These are phyloP conservation scores for Gnathonemus longibarbis DNA, from an alignment of 2,113 vertebrate species.

Conservation along the genomic window DNA sequence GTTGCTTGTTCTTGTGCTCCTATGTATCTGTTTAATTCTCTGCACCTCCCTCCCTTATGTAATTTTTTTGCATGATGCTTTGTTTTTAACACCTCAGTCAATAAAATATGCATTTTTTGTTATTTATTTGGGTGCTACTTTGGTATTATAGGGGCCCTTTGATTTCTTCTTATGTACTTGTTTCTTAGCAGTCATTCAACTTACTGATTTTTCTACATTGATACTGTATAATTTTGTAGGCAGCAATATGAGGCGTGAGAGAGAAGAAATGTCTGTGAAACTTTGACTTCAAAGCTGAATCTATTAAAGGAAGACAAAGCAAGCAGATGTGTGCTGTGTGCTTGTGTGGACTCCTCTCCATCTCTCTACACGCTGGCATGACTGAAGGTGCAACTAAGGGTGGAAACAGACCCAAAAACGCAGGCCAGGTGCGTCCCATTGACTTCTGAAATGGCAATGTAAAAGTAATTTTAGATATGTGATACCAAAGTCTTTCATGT, in stretches of 20 bases:
- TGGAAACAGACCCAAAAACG: not conserved
- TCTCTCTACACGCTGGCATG: not conserved
- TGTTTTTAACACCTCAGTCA: slow-evolving; percentile 62
- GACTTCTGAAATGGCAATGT: slow-evolving; percentile 26
- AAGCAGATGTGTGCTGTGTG: slow-evolving; percentile 30
- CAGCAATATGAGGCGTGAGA: slow-evolving; percentile 74
- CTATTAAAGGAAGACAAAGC: slow-evolving; percentile 66
- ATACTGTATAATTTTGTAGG: slow-evolving; percentile 67
- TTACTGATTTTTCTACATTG: slow-evolving; percentile 67
- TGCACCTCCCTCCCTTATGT: slow-evolving; percentile 41
- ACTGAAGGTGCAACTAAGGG: not conserved
- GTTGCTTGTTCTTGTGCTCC: slow-evolving; percentile 42
- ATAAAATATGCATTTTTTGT: slow-evolving; percentile 53
- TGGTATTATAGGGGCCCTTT: slow-evolving; percentile 52
- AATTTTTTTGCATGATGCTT: slow-evolving; percentile 65
- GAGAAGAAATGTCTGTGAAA: slow-evolving; percentile 72
- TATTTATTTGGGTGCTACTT: slow-evolving; percentile 50
- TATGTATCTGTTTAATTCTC: slow-evolving; percentile 45
- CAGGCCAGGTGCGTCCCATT: not conserved
- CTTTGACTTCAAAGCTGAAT: slow-evolving; percentile 66
- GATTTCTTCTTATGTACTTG: slow-evolving; percentile 25
- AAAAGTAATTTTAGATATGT: slow-evolving; percentile 50
- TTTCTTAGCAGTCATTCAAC: slow-evolving; percentile 42
- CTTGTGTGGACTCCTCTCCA: not conserved
- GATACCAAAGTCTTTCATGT: slow-evolving; percentile 47